Conservation (phyloP, 2,113 vertebrate genomes). For the Tapirus terrestris region DNA sequence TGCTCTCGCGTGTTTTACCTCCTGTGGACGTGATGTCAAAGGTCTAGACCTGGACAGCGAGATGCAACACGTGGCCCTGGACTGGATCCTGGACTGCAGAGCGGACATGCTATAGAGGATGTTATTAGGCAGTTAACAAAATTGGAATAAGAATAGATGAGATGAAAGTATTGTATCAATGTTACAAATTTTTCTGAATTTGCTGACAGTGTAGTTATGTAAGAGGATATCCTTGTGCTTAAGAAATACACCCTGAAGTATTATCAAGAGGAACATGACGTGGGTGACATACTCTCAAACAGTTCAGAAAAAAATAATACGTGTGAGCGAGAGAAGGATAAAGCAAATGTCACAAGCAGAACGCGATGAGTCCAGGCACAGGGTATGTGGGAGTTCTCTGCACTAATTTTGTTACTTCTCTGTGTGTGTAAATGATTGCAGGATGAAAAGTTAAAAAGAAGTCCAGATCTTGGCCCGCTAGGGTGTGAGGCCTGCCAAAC, state of each 20-base stretch:
- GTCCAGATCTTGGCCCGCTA: background rate
- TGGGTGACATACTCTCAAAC: background rate
- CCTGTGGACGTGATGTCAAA: background rate
- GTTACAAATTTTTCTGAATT: background rate
- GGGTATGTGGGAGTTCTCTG: background rate
- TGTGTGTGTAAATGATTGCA: background rate
- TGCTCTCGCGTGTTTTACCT: background rate
- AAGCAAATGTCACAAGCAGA: background rate
- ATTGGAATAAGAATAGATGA: background rate
- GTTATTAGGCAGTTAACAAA: background rate
- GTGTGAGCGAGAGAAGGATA: background rate
- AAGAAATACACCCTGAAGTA: background rate
- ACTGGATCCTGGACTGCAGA: background rate
- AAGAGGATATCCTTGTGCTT: slow-evolving; percentile 23
- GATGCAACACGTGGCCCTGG: background rate
- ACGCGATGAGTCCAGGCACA: background rate
- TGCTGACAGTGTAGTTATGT: background rate
- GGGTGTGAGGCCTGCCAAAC: background rate
- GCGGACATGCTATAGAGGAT: background rate
- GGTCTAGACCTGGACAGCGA: background rate
- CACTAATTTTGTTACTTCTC: background rate
- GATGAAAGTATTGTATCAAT: background rate
- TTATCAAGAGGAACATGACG: background rate
- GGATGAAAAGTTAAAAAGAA: background rate
- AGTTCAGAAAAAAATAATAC: background rate